Conservation (phyloP, 1,140 invertebrate genomes). For the Neodiprion virginianus region DNA sequence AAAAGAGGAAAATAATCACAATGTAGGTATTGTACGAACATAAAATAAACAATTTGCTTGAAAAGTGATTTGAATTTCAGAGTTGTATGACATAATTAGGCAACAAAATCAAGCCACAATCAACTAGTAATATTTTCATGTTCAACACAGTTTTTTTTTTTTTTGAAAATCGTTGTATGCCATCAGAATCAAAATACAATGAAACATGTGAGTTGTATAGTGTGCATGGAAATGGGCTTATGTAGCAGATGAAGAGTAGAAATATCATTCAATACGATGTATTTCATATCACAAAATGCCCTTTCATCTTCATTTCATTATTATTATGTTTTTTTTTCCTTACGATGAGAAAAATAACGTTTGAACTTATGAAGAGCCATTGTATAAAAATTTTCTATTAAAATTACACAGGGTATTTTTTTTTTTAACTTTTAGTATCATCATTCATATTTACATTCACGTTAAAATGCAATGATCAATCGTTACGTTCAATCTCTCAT, state of each 20-base stretch:
- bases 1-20: slow-evolving; percentile 26
- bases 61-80: slow-evolving; percentile 55
- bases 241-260: background rate
- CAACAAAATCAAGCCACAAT: slow-evolving; percentile 59
- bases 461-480: slow-evolving; percentile 52
- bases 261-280: background rate
- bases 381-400: slow-evolving; percentile 56
- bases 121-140: slow-evolving; percentile 20
- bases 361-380: slow-evolving; percentile 45
- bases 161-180: background rate
- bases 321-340: background rate
- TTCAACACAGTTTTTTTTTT: background rate
- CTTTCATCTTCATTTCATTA: background rate
- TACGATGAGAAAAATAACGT: slow-evolving; percentile 11
- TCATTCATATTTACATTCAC: slow-evolving; percentile 49
- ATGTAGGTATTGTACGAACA: slow-evolving; percentile 21
- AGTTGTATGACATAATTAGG: slow-evolving; percentile 57
- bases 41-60: slow-evolving; percentile 14
- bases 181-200: background rate
- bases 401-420: slow-evolving; percentile 42
- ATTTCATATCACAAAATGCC: slow-evolving; percentile 3
- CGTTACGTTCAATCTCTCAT: slow-evolving; percentile 32
- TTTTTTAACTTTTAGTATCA: slow-evolving; percentile 9
- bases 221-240: background rate
- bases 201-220: background rate